phyloP scores from a whole-genome alignment of 2,888 invertebrate genomes.

The Onchidella celtica region DNA sequence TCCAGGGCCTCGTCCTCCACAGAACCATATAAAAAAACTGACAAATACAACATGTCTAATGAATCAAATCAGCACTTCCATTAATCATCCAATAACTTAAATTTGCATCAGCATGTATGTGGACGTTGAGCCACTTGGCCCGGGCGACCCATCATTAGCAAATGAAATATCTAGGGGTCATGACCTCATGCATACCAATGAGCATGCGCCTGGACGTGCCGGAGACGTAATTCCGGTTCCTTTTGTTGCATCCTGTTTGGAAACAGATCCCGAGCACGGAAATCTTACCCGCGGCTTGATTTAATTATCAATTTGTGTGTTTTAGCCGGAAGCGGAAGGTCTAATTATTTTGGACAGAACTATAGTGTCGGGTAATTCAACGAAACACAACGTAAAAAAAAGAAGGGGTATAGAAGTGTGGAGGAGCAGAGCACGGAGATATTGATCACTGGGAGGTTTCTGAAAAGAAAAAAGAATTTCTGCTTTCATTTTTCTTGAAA shows the following conservation, averaged over 20 bases:
- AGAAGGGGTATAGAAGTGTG: too few species aligned
- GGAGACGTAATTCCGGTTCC: neutral
- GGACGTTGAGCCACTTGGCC: neutral
- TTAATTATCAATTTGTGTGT: neutral
- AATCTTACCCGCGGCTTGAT: neutral
- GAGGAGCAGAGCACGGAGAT: too few species aligned
- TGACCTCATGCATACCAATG: neutral
- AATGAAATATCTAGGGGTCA: neutral
- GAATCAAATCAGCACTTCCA: neutral
- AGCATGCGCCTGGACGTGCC: constrained; percentile 9
- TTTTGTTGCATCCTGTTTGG: neutral
- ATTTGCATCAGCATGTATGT: neutral
- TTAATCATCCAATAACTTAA: neutral
- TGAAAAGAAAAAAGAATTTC: too few species aligned
- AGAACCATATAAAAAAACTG: too few species aligned
- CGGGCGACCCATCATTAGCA: neutral
- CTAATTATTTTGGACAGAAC: neutral
- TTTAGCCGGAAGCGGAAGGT: neutral
- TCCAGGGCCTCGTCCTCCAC: too few species aligned
- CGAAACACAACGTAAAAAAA: too few species aligned
- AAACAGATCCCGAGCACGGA: neutral
- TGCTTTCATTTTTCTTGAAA: too few species aligned
- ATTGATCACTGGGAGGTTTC: too few species aligned
- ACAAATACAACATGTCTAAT: neutral
- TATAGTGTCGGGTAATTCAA: too few species aligned